Evolutionary conservation across 2,113 vertebrate species (phyloP), one percentile per base, ranked within the genome.

Genomic region (Thryonomys swinderianus): DNA sequence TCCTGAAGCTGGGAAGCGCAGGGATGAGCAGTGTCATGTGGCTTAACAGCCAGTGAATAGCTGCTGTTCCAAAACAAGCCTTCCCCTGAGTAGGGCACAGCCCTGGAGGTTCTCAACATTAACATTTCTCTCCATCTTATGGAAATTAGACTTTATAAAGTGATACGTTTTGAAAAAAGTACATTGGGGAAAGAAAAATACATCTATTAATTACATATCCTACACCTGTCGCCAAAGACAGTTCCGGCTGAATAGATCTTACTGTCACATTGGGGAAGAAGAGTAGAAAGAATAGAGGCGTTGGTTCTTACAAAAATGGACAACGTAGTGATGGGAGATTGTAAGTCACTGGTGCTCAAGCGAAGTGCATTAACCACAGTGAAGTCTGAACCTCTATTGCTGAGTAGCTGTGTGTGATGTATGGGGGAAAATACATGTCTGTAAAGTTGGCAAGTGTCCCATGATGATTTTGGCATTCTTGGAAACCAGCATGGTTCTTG

Each of bases 91-190:
- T 66, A 88, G 85, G 64, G 16, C 59, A 42, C 14, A 66, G 25
- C 45, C 37, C 30, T 67, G 40, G 92, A 95, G 48, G 81, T 81
- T 93, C 55, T 85, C 67, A 91, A 88, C 48, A 64, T 66, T 88
- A 90, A 25, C 51, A 80, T 88, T 95, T 93, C 48, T 88, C 48
- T 93, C 53, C 11, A 55, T 20, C 34, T 53, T 92, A 32, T 79
- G n/a, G 27, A 96, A 95, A 88, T 88, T 0, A 92, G 25, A 40
- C 45, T 62, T 96, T 92, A 86, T 69, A 51, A 81, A 96, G n/a
- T 37, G 42, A 71, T 92, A 48, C 51, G 69, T 84, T 73, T 69
- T 18, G 4, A 2, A 67, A 93, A 85, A 94, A 78, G 53, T 23
- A 17, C 55, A 34, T 45, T 74, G 73, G 4, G 79, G 40, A 79